These are phyloP conservation scores for Diglossa brunneiventris DNA, from an alignment of 2,113 vertebrate species.

Conservation along the genomic window DNA sequence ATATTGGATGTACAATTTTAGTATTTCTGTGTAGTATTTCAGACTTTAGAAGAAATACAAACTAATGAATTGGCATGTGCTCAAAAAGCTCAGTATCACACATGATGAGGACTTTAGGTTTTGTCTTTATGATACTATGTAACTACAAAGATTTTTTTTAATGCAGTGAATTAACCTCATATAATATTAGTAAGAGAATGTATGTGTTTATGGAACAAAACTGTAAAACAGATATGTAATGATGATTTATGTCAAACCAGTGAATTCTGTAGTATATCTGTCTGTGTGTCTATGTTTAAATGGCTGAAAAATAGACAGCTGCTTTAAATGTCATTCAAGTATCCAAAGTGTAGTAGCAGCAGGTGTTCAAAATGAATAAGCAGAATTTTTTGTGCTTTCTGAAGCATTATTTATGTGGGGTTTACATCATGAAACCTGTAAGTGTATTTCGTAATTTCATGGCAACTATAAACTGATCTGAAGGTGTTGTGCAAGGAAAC, in stretches of 20 bases:
- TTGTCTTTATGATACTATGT: slow-evolving; percentile 2
- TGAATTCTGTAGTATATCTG: slow-evolving; percentile 52
- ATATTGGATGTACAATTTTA: neutral
- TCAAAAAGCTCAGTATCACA: slow-evolving; percentile 4
- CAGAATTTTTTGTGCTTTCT: slow-evolving; percentile 2
- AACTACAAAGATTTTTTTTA: slow-evolving; percentile 45
- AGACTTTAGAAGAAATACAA: neutral
- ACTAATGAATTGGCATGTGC: neutral
- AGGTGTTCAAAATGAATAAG: slow-evolving; percentile 3
- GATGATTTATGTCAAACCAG: slow-evolving; percentile 40
- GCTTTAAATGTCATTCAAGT: slow-evolving; percentile 26
- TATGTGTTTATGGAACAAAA: slow-evolving; percentile 53
- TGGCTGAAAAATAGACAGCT: slow-evolving; percentile 10
- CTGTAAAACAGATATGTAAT: slow-evolving; percentile 36
- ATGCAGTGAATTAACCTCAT: neutral
- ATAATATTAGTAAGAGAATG: neutral
- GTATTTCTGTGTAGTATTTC: neutral
- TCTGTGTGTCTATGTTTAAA: slow-evolving; percentile 39
- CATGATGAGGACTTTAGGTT: neutral
- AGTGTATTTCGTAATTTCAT: neutral
- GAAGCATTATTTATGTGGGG: neutral
- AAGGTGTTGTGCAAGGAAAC: slow-evolving; percentile 38
- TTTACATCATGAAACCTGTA: slow-evolving; percentile 7
- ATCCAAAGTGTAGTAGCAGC: slow-evolving; percentile 15
- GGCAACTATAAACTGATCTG: neutral